Percentiles rank a stretch among this genome's conserved stretches.
These are phyloP conservation scores for Solen grandis DNA, from an alignment of 1,140 invertebrate species.

Conservation along the genomic window DNA sequence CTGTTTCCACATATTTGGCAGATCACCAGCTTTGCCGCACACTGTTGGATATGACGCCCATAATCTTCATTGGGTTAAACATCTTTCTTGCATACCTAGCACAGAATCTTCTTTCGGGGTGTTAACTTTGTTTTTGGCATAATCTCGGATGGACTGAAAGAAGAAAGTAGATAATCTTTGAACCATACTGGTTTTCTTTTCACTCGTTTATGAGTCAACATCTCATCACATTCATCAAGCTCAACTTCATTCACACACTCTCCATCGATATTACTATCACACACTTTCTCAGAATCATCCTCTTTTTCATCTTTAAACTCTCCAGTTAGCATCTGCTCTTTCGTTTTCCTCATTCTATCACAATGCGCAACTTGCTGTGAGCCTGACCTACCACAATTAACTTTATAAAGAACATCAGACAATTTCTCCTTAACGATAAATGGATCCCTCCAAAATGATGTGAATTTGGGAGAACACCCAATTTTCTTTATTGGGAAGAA, in stretches of 20 bases:
- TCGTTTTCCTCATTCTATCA: slow-evolving; percentile 15
- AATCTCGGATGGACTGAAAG: no score
- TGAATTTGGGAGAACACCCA: slow-evolving; percentile 25
- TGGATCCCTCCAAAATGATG: slow-evolving; percentile 29
- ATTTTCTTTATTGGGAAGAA: slow-evolving; percentile 1
- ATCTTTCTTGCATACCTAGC: neutral
- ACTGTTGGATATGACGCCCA: neutral
- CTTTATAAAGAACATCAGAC: slow-evolving; percentile 16
- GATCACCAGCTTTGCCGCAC: neutral
- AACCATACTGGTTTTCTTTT: no score
- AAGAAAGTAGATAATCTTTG: no score
- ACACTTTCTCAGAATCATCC: no score
- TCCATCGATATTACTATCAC: no score
- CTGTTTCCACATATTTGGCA: neutral
- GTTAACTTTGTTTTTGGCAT: no score
- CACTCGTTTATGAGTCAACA: no score
- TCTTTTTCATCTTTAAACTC: neutral
- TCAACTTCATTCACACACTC: no score
- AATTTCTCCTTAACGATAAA: slow-evolving; percentile 5
- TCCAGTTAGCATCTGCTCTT: neutral
- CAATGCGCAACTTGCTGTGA: neutral
- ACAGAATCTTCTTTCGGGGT: no score
- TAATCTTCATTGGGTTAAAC: neutral
- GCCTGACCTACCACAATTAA: slow-evolving; percentile 3
- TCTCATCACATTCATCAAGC: no score